Evolutionary conservation across 1,140 invertebrate species (phyloP), one percentile per base, ranked within the genome.

Genomic region (Leptoteleia sp.): DNA sequence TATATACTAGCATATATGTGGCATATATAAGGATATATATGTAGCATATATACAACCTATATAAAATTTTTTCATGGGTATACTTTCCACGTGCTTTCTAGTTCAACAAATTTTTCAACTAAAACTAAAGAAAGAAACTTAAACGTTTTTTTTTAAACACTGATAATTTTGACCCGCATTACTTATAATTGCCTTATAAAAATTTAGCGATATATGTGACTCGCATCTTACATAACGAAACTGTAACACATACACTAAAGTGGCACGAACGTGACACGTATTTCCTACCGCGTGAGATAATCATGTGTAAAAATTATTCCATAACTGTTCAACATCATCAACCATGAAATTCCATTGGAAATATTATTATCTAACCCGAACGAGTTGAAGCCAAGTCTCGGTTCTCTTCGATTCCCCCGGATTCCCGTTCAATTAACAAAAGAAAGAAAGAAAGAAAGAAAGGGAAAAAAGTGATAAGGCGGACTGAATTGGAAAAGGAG

Each of bases 231-330:
- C 55, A 35, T 47, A 61, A 61, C 29, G 11, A 45, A 61, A 33
- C 16, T 47, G 42, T 61, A 45, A 47, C 55, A 35, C 55, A 35
- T 40, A n/a, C 11, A n/a, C 19, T 17, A 38, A 65, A 65, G 61
- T 52, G 9, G 61, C 61, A 25, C 42, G 40, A 52, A 42, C 45
- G 33, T 40, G 45, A 50, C 13, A 15, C 3, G 47, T 43, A 17
- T 43, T 42, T 42, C 38, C 37, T 45, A n/a, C 12, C 35, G 19
- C 19, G 9, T 22, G 37, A 52, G 29, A 45, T 64, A 33, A 67
- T 48, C 29, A 27, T 31, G 19, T 37, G 50, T 57, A 45, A 68
- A 65, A 68, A 47, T 68, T 11, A 57, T 47, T 68, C 64, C 42
- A 55, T 68, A 68, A 68, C 50, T 57, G 50, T 68, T 48, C 40